Percentiles rank a stretch among this genome's conserved stretches.
Evolutionary conservation across 2,888 invertebrate species (phyloP).

Genomic region (Dasypolia templi): DNA sequence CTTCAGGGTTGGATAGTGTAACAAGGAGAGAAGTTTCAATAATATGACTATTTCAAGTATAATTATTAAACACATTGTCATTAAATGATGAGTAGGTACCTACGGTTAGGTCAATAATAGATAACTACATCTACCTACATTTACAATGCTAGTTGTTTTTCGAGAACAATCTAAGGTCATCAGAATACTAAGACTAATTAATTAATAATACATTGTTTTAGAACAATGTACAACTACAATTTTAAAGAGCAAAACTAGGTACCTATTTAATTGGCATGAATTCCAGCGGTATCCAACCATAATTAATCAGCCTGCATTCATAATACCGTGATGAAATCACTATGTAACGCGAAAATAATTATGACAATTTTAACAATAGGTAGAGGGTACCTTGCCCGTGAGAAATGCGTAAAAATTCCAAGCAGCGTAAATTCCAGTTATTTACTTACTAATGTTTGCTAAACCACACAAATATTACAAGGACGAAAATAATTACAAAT

Average conservation of each 20-base stretch:
- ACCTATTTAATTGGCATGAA: slow-evolving; percentile 15
- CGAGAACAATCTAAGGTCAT: slow-evolving; percentile 43
- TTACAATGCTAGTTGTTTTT: slow-evolving; percentile 15
- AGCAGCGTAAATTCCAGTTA: background rate
- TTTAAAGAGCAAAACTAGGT: background rate
- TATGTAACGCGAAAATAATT: slow-evolving; percentile 30
- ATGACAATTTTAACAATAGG: slow-evolving; percentile 32
- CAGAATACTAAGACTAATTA: slow-evolving; percentile 4
- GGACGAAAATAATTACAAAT: slow-evolving; percentile 67
- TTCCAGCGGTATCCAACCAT: slow-evolving; percentile 27
- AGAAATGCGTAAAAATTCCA: background rate
- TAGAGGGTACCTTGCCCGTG: slow-evolving; percentile 54
- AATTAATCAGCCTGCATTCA: slow-evolving; percentile 38
- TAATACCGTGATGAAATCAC: slow-evolving; percentile 53
- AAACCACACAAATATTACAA: slow-evolving; percentile 65
- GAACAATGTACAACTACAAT: slow-evolving; percentile 23
- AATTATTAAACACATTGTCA: slow-evolving; percentile 25
- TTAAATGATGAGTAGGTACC: slow-evolving; percentile 18
- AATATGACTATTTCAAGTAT: slow-evolving; percentile 5
- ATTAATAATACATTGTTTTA: background rate
- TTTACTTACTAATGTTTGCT: slow-evolving; percentile 4
- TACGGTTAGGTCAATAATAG: slow-evolving; percentile 2
- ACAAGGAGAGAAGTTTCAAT: background rate
- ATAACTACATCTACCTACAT: slow-evolving; percentile 5
- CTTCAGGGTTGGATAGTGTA: slow-evolving; percentile 14